Evolutionary conservation across 2,797 vertebrate species (phyloP).

Genomic region (Gobio occitaniae): DNA sequence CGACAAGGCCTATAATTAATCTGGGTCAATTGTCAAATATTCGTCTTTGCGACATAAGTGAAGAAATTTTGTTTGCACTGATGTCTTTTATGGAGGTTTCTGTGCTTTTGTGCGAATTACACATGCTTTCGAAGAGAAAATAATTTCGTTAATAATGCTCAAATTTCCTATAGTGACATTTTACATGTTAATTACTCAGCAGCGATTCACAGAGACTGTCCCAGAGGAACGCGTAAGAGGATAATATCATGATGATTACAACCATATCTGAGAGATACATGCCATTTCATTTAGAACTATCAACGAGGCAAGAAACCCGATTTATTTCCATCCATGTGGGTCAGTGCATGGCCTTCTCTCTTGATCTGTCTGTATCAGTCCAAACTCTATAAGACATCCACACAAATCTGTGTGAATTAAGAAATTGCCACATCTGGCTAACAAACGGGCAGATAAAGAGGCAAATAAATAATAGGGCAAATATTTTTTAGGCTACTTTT

Average conservation of each 20-base stretch:
- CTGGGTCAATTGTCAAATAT: slow-evolving; percentile 33
- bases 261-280: slow-evolving; percentile 7
- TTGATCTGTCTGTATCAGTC: slow-evolving; percentile 71
- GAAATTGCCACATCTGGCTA: neutral
- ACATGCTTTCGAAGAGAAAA: neutral
- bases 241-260: slow-evolving; percentile 18
- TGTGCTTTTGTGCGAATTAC: neutral
- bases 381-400: slow-evolving; percentile 70
- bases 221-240: slow-evolving; percentile 7
- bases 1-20: slow-evolving; percentile 34
- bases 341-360: slow-evolving; percentile 73
- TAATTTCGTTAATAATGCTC: slow-evolving; percentile 21
- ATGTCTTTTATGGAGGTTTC: neutral
- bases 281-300: slow-evolving; percentile 70
- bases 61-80: neutral
- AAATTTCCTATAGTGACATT: slow-evolving; percentile 13
- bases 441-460: neutral
- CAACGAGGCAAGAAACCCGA: slow-evolving; percentile 67
- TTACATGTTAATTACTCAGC: slow-evolving; percentile 25
- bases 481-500: neutral
- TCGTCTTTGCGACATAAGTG: slow-evolving; percentile 15
- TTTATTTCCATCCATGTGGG: slow-evolving; percentile 73
- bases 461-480: neutral
- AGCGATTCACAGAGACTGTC: neutral
- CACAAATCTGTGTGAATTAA: slow-evolving; percentile 65